phyloP scores from a whole-genome alignment of 2,797 vertebrate species.

The Diplodus puntazzo region DNA sequence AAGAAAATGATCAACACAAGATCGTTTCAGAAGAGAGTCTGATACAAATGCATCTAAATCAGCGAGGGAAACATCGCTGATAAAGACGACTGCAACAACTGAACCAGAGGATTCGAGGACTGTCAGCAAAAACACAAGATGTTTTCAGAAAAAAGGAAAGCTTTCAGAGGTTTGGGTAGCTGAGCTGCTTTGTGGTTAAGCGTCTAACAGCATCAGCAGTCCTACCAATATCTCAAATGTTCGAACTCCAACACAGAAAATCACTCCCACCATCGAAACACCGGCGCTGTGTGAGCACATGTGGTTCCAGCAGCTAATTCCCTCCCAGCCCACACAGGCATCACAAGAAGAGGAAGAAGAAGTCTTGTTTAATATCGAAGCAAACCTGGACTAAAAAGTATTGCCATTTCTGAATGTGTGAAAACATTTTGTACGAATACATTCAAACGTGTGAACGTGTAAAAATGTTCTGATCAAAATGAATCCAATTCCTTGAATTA shows the following conservation, averaged over 20 bases:
- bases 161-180: neutral
- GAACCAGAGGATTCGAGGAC: constrained; percentile 4
- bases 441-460: no score
- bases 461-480: no score
- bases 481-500: no score
- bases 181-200: neutral
- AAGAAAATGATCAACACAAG: no score
- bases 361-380: no score
- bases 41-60: neutral
- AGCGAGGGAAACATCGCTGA: constrained; percentile 6
- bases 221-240: constrained; percentile 7
- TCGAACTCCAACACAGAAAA: constrained; percentile 24
- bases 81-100: neutral
- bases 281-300: constrained; percentile 1
- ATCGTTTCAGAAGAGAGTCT: no score
- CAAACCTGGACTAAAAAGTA: no score
- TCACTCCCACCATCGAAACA: constrained; percentile 25
- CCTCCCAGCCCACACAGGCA: constrained; percentile 19
- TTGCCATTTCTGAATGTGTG: no score
- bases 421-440: no score
- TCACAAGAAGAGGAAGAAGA: neutral
- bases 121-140: constrained; percentile 7
- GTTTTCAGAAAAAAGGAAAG: neutral
- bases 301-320: constrained; percentile 34
- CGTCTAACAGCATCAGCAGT: neutral